These are phyloP conservation scores for Rambutsinella grinnellia DNA, from an alignment of 2,888 invertebrate species.

Conservation along the genomic window DNA sequence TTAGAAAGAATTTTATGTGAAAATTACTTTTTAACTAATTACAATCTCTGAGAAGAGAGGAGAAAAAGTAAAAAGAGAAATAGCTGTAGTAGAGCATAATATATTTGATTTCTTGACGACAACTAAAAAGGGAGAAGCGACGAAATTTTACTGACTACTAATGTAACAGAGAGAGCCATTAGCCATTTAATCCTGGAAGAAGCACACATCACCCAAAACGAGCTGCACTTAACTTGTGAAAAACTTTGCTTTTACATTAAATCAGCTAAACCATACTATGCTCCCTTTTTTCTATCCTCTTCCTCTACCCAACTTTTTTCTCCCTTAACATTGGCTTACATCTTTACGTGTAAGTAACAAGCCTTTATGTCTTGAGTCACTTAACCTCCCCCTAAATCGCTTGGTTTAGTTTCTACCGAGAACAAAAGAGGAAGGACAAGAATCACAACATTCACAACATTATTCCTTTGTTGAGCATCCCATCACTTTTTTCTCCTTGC, in stretches of 20 bases:
- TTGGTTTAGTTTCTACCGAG: constrained; percentile 42
- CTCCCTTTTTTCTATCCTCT: constrained; percentile 19
- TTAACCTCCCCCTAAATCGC: constrained; percentile 48
- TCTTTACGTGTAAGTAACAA: constrained; percentile 33
- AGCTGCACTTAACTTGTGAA: constrained; percentile 36
- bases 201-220: constrained; percentile 12
- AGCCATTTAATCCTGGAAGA: constrained; percentile 44
- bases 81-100: not conserved
- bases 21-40: too few species aligned
- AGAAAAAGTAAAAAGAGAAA: constrained; percentile 8
- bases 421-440: too few species aligned
- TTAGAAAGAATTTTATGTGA: too few species aligned
- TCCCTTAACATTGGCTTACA: too few species aligned
- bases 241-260: constrained; percentile 55
- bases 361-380: constrained; percentile 46
- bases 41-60: not conserved
- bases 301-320: not conserved
- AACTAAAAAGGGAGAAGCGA: constrained; percentile 2
- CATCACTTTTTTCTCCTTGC: too few species aligned
- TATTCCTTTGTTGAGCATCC: too few species aligned
- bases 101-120: constrained; percentile 24
- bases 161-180: constrained; percentile 24
- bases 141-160: constrained; percentile 3
- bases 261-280: constrained; percentile 44
- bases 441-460: too few species aligned